phyloP scores from a whole-genome alignment of 2,797 vertebrate species.

The Hybognathus amarus region DNA sequence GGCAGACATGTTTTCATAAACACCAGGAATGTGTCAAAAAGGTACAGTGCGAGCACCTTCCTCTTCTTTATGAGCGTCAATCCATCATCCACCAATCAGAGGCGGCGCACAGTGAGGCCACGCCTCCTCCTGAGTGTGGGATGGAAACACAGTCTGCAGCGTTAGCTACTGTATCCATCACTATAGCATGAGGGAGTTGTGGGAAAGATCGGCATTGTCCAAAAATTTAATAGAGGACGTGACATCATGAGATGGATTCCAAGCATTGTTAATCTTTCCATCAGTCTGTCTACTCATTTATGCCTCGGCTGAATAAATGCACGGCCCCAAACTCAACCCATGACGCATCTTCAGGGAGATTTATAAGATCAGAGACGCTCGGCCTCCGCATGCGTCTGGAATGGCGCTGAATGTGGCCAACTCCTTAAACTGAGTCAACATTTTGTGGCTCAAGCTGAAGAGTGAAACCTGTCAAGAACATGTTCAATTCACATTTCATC shows the following conservation, averaged over 20 bases:
- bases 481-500: neutral
- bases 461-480: slow-evolving; percentile 1
- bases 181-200: slow-evolving; percentile 18
- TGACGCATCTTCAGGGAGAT: slow-evolving; percentile 34
- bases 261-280: slow-evolving; percentile 30
- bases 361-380: neutral
- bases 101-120: neutral
- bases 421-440: slow-evolving; percentile 2
- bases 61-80: slow-evolving; percentile 27
- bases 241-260: slow-evolving; percentile 15
- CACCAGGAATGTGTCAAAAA: slow-evolving; percentile 72
- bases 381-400: neutral
- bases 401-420: neutral
- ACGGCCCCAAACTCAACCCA: slow-evolving; percentile 6
- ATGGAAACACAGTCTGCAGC: slow-evolving; percentile 6
- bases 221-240: neutral
- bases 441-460: neutral
- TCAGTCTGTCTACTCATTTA: slow-evolving; percentile 11
- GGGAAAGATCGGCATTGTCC: slow-evolving; percentile 7
- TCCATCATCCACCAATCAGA: slow-evolving; percentile 41
- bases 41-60: slow-evolving; percentile 45
- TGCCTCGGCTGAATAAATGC: slow-evolving; percentile 18
- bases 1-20: slow-evolving; percentile 77
- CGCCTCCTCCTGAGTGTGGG: slow-evolving; percentile 5
- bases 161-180: slow-evolving; percentile 38